A percentile compares a stretch with the other conserved stretches of the same genome.
These are phyloP conservation scores for Trissolcus basalis DNA, from an alignment of 1,140 invertebrate genomes.

Conservation along the genomic window DNA sequence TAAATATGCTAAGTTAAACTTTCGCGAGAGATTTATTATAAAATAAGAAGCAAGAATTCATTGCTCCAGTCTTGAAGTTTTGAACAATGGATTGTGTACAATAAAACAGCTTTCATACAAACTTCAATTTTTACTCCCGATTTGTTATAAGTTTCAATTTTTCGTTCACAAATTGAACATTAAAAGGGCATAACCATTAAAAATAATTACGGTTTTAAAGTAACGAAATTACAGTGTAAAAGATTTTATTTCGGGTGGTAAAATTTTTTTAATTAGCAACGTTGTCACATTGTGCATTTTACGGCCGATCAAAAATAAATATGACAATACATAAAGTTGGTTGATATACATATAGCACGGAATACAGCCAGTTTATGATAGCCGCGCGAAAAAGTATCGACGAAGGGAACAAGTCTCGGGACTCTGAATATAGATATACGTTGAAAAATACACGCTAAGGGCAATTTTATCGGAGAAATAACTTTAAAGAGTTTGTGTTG, in stretches of 20 bases:
- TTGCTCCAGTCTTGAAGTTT: constrained; percentile 25
- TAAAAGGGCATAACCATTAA: too few relatives aligned
- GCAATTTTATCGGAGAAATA: constrained; percentile 32
- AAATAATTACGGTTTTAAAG: too few relatives aligned
- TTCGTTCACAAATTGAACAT: too few relatives aligned
- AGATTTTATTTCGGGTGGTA: too few relatives aligned
- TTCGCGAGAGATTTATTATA: constrained; percentile 40
- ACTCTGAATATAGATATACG: constrained; percentile 24
- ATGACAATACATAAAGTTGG: constrained; percentile 12
- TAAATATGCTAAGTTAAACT: constrained; percentile 43
- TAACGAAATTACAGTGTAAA: too few relatives aligned
- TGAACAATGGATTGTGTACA: constrained; percentile 38
- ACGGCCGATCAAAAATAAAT: too few relatives aligned
- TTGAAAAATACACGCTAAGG: constrained; percentile 23
- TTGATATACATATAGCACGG: constrained; percentile 6
- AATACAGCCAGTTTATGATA: constrained; percentile 29
- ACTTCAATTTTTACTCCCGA: constrained; percentile 1
- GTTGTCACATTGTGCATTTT: too few relatives aligned
- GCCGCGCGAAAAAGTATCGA: constrained; percentile 25
- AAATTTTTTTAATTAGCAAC: too few relatives aligned
- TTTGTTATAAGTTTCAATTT: too few relatives aligned
- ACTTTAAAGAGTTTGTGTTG: constrained; percentile 24
- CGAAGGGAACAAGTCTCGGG: constrained; percentile 15
- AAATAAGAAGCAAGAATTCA: constrained; percentile 39
- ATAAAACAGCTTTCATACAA: constrained; percentile 23